Percentiles rank a stretch among this genome's conserved stretches.
Evolutionary conservation across 2,888 invertebrate species (phyloP).

Genomic region (Anarsia innoxiella): DNA sequence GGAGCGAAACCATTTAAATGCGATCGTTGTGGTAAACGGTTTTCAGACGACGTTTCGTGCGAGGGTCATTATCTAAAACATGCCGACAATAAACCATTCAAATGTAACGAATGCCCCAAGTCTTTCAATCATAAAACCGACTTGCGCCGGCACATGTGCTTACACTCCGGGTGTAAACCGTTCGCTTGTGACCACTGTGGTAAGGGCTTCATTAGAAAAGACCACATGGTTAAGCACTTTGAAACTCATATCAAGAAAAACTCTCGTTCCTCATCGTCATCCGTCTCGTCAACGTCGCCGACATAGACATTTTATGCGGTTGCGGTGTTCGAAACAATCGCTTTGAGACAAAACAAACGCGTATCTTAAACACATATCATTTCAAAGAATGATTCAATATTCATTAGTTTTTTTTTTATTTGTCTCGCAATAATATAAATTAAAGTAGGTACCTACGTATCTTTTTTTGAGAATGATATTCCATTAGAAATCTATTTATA

Average conservation of each 20-base stretch:
- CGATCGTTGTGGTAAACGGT: slow-evolving; percentile 89
- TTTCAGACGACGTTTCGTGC: slow-evolving; percentile 81
- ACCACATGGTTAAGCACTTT: slow-evolving; percentile 92
- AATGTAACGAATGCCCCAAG: slow-evolving; percentile 89
- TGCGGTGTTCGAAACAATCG: too few species aligned
- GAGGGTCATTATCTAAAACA: slow-evolving; percentile 86
- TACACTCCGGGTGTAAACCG: slow-evolving; percentile 90
- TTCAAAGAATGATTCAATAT: slow-evolving; percentile 27
- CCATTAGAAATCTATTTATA: too few species aligned
- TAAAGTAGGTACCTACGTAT: too few species aligned
- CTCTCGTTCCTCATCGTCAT: slow-evolving; percentile 43
- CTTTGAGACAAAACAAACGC: background rate
- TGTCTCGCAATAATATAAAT: too few species aligned
- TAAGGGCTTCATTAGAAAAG: slow-evolving; percentile 92
- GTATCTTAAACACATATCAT: slow-evolving; percentile 40
- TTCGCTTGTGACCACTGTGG: slow-evolving; percentile 87
- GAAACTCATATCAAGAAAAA: slow-evolving; percentile 84
- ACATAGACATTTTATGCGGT: slow-evolving; percentile 21
- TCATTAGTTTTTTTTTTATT: slow-evolving; percentile 26
- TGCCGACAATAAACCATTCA: slow-evolving; percentile 88
- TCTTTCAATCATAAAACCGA: slow-evolving; percentile 95
- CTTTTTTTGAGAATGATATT: too few species aligned
- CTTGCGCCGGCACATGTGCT: slow-evolving; percentile 88
- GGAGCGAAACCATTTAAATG: slow-evolving; percentile 92
- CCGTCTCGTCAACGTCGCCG: slow-evolving; percentile 24